Evolutionary conservation across 2,797 vertebrate species (phyloP).

Genomic region (Diceros bicornis): DNA sequence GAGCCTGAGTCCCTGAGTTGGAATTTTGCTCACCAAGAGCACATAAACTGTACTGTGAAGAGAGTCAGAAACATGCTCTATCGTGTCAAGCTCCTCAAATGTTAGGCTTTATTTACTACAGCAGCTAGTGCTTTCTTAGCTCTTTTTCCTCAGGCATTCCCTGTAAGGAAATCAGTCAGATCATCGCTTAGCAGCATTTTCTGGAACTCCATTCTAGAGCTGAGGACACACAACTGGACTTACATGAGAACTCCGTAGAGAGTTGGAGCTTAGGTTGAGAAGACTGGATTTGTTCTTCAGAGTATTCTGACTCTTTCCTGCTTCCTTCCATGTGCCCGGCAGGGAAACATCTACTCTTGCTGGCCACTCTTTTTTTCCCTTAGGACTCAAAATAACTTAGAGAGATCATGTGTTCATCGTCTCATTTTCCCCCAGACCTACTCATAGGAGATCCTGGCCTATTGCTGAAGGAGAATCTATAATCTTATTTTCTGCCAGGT

Average conservation of each 20-base stretch:
- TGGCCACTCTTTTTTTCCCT: neutral
- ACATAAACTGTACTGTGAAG: rapidly evolving
- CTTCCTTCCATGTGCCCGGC: neutral
- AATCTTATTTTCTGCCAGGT: neutral
- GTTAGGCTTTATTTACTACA: neutral
- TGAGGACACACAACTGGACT: neutral
- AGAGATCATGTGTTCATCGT: neutral
- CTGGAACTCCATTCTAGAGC: neutral
- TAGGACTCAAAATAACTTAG: neutral
- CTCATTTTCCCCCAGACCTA: neutral
- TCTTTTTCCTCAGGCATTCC: neutral
- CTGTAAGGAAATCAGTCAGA: neutral
- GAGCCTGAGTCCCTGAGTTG: neutral
- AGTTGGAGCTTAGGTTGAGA: neutral
- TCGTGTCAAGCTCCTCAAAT: neutral
- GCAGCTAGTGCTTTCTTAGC: neutral
- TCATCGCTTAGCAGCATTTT: neutral
- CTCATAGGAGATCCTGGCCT: neutral
- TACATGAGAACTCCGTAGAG: rapidly evolving
- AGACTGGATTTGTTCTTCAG: neutral
- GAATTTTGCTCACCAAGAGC: neutral
- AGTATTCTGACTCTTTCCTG: neutral
- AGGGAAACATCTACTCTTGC: neutral
- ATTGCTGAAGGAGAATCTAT: neutral
- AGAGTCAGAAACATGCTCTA: neutral